Evolutionary conservation across 2,113 vertebrate species (phyloP), one percentile per base, ranked within the genome.

Genomic region (Grallaria varia): DNA sequence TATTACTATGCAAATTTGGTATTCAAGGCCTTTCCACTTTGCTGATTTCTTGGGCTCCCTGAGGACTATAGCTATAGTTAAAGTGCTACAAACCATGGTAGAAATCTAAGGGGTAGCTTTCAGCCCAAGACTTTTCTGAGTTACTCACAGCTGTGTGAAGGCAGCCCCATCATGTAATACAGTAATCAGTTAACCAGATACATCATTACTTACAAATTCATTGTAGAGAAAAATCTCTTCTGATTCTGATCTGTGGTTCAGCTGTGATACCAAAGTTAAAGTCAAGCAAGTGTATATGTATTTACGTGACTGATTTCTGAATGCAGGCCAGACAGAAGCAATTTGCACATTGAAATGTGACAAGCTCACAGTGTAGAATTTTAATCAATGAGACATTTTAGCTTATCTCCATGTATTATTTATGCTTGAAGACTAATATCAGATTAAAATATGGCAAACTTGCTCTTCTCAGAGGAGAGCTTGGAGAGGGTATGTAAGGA

Each of bases 371-470:
- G 68, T 30, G 75, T 74, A 92, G 94, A 95, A 94, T 96, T 96
- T 93, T 96, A 97, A 97, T 97, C 89, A 93, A 92, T 95, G 91
- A 97, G 84, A 94, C 63, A 4, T 95, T 92, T 96, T 93, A 96
- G 39, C 76, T 96, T 79, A 85, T 96, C 55, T 89, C 49, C 81
- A 90, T 97, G 40, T 93, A 94, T 96, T 97, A 96, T 95, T 96
- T 97, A 89, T 96, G 80, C 73, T 93, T 87, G 84, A 94, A 86
- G 92, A 85, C 62, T 93, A 96, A 94, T 88, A 83, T 55, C 66
- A 55, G 73, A 44, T 84, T 94, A 74, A 96, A 96, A 91, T 94
- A 94, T 2, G 17, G 73, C 76, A 93, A 74, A 83, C 37, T 39
- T 87, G 31, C 59, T 80, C 71, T 90, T 92, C 79, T 33, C 10